Conservation (phyloP, 2,888 invertebrate genomes). For the Pseudeuparius sepicola region DNA sequence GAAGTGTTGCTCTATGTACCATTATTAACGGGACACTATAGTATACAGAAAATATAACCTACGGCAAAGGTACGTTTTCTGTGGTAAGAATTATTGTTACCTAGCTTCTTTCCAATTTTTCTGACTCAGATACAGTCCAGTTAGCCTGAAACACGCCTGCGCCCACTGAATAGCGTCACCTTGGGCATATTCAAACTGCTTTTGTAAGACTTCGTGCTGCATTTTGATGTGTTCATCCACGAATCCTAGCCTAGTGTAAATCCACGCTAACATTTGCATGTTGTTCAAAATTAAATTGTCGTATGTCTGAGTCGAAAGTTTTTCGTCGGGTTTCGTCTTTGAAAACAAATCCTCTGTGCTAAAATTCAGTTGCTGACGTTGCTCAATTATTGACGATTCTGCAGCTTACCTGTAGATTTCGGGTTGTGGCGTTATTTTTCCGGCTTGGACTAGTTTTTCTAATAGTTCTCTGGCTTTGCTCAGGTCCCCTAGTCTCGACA, state of each 20-base stretch:
- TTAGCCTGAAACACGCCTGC: constrained; percentile 43
- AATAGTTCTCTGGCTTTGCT: constrained; percentile 42
- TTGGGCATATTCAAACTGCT: constrained; percentile 47
- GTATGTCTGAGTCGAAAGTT: constrained; percentile 28
- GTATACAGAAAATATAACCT: too few species aligned
- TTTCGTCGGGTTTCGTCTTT: constrained; percentile 30
- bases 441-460: constrained; percentile 39
- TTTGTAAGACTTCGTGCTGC: constrained; percentile 47
- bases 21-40: too few species aligned
- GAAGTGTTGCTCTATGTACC: too few species aligned
- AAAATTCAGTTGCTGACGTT: too few species aligned
- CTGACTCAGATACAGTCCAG: constrained; percentile 38
- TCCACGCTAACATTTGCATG: constrained; percentile 51
- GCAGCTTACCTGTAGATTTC: background rate
- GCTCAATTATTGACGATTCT: too few species aligned
- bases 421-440: background rate
- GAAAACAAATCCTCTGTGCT: constrained; percentile 47
- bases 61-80: too few species aligned
- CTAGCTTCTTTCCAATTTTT: constrained; percentile 41
- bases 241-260: constrained; percentile 47
- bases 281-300: constrained; percentile 51
- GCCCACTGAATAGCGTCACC: constrained; percentile 51
- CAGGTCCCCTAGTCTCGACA: constrained; percentile 44
- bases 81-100: too few species aligned
- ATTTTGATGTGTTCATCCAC: constrained; percentile 34